Evolutionary conservation across 1,140 invertebrate species (phyloP), one percentile per base, ranked within the genome.

Genomic region (Aradophagus sp.): DNA sequence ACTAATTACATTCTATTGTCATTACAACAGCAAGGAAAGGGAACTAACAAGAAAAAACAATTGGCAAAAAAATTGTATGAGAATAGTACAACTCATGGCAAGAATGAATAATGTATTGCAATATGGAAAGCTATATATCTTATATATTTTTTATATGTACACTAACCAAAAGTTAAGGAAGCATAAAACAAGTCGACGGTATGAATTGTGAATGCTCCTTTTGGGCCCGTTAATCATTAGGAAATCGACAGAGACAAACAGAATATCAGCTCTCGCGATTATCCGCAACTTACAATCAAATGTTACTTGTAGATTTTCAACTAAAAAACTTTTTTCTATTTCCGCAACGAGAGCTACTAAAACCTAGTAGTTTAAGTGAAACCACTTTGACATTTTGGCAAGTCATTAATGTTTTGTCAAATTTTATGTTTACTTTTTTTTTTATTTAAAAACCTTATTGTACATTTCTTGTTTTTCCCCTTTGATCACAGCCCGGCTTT

Each of bases 111-210:
- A 75, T 67, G 73, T 79, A 83, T 81, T 80, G 79, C 78, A 77
- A 80, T 81, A 80, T 69, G 77, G 73, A 81, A 80, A 79, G 77
- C 79, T 77, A 78, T 83, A 81, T 80, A 82, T 76, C 76, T 80
- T 83, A 84, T 84, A 84, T 84, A 83, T 84, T 75, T 73, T 84
- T 82, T 84, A 84, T 84, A 82, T 82, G 75, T 58, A 61, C 44
- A 62, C 77, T 76, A 78, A 82, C 71, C 78, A 73, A 75, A 81
- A 79, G 77, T 73, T 72, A 75, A 45, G 77, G 72, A 68, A 76
- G 74, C 77, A 75, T 76, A 20, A 42, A 6, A 66, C 32, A 48
- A 42, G 13, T 47, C 36, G 29, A 61, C 31, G 35, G 26, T 15
- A 69, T 35, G 59, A 11, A 14, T 36, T 44, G 20, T 4, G 35